Percentiles rank a stretch among this genome's conserved stretches.
These are phyloP conservation scores for Polymixis flavicincta DNA, from an alignment of 2,888 invertebrate genomes.

Conservation along the genomic window DNA sequence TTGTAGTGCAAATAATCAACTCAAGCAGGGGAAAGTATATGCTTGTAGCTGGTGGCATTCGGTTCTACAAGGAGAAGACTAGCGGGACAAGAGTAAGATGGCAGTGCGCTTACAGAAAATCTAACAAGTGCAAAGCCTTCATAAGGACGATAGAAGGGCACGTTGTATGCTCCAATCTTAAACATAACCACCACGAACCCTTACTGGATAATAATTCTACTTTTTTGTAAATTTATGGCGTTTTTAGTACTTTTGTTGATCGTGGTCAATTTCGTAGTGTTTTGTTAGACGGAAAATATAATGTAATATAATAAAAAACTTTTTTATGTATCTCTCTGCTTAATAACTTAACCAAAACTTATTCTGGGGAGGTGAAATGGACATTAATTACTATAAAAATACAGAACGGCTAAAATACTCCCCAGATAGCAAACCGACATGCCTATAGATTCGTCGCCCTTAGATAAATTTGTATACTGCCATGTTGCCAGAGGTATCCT, in stretches of 20 bases:
- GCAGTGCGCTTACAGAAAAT: constrained; percentile 65
- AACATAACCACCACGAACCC: constrained; percentile 30
- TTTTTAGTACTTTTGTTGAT: not conserved
- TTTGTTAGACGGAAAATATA: not conserved
- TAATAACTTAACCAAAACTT: not conserved
- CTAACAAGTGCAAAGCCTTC: constrained; percentile 63
- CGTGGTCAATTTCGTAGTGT: not conserved
- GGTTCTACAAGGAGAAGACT: constrained; percentile 67
- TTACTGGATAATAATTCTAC: not conserved
- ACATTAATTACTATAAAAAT: not conserved
- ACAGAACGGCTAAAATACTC: not conserved
- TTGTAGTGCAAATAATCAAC: constrained; percentile 35
- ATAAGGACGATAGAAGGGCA: constrained; percentile 35
- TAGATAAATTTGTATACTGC: no score
- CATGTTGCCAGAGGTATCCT: not conserved
- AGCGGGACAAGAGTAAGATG: constrained; percentile 56
- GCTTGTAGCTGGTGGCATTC: constrained; percentile 65
- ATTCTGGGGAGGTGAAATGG: not conserved
- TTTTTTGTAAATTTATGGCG: not conserved
- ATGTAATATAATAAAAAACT: not conserved
- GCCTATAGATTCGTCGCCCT: not conserved
- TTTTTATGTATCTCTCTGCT: not conserved
- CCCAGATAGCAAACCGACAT: no score
- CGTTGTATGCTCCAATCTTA: constrained; percentile 31
- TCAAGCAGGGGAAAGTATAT: constrained; percentile 35